Evolutionary conservation across 2,888 invertebrate genomes (phyloP).

Genomic region (Drosophila ustulata): DNA sequence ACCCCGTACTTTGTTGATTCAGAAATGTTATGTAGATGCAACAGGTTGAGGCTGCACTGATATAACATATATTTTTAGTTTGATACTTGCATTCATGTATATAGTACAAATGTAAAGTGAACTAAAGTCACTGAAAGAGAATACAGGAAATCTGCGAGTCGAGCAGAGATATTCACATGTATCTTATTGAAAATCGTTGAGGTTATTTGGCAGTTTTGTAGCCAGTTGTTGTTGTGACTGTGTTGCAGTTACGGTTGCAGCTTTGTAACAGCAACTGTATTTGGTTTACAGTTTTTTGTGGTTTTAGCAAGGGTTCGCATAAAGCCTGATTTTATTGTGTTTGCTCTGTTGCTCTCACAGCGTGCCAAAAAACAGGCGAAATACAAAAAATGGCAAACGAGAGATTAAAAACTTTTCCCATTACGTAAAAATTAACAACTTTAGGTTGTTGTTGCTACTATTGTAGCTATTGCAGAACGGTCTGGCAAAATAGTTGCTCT

Average conservation of each 20-base stretch:
- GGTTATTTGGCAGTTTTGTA: slow-evolving; percentile 29
- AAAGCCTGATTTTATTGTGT: slow-evolving; percentile 75
- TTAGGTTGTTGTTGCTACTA: slow-evolving; percentile 40
- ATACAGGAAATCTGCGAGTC: slow-evolving; percentile 20
- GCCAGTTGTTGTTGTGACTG: slow-evolving; percentile 32
- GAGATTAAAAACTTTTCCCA: slow-evolving; percentile 81
- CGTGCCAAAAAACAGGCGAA: slow-evolving; percentile 13
- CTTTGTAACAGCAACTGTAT: slow-evolving; percentile 45
- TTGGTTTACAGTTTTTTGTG: slow-evolving; percentile 55
- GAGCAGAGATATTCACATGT: not conserved
- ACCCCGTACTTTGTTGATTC: slow-evolving; percentile 11
- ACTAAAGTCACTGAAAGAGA: too few relatives aligned
- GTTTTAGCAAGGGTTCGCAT: slow-evolving; percentile 59
- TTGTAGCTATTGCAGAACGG: slow-evolving; percentile 25
- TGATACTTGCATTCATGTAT: too few relatives aligned
- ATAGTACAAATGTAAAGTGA: too few relatives aligned
- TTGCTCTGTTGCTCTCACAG: slow-evolving; percentile 32
- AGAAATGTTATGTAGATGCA: too few relatives aligned
- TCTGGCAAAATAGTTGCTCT: slow-evolving; percentile 64
- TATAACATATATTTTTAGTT: too few relatives aligned
- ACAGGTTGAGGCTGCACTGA: too few relatives aligned
- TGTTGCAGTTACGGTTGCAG: slow-evolving; percentile 48
- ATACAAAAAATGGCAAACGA: slow-evolving; percentile 31
- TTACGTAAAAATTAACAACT: slow-evolving; percentile 79
- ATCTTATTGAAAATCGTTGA: slow-evolving; percentile 50